Conservation (phyloP, 2,797 vertebrate species). For the Coracias cyanogaster region DNA sequence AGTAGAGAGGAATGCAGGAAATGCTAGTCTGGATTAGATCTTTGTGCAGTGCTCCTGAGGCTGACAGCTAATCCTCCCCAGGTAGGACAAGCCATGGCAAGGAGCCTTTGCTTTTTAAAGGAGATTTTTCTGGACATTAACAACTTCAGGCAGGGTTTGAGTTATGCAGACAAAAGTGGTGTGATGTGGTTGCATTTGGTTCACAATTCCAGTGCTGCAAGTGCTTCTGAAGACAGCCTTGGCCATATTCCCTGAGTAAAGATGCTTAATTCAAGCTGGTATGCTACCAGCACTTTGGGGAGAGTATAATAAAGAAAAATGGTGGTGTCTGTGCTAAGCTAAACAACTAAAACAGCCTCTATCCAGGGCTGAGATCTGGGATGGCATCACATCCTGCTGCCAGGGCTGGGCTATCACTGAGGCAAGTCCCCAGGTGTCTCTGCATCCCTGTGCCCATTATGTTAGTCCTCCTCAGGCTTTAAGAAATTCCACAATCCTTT, state of each 20-base stretch:
- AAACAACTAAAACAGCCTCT: background rate
- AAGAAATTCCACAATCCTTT: background rate
- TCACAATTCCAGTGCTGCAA: background rate
- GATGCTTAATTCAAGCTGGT: background rate
- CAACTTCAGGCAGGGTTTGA: background rate
- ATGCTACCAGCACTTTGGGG: background rate
- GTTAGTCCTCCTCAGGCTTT: background rate
- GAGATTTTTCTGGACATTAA: background rate
- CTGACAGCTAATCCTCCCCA: background rate
- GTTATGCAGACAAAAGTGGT: background rate
- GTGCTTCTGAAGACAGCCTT: background rate
- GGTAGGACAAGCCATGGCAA: background rate
- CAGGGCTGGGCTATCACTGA: background rate
- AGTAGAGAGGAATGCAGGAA: background rate
- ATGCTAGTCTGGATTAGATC: background rate
- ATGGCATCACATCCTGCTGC: background rate
- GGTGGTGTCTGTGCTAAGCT: background rate
- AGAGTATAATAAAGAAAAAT: background rate
- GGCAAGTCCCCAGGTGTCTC: background rate
- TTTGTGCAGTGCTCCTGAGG: accelerated
- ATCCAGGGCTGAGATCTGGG: background rate
- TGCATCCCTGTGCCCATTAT: background rate
- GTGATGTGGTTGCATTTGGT: background rate
- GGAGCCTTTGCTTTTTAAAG: background rate
- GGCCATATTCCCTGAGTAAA: background rate